Percentiles rank a stretch among this genome's conserved stretches.
Conservation (phyloP, 2,113 vertebrate genomes). For the Dinomys branickii region DNA sequence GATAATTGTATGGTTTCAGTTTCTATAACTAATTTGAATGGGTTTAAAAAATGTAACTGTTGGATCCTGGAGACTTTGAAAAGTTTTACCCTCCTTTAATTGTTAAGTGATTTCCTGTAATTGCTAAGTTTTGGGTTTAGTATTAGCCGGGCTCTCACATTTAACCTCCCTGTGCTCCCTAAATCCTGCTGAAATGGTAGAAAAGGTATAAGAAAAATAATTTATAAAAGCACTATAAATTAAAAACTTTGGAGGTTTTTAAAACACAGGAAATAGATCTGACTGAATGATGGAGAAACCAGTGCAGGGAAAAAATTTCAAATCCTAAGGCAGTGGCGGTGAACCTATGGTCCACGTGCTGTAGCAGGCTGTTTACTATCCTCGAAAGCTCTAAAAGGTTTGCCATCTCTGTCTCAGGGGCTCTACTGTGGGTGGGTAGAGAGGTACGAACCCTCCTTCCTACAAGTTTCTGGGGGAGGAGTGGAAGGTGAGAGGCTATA, state of each 20-base stretch:
- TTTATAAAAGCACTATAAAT: neutral
- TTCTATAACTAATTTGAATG: conserved; percentile 3
- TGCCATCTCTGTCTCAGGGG: neutral
- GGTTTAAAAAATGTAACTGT: neutral
- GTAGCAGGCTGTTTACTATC: neutral
- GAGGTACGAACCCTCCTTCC: neutral
- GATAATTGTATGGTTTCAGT: conserved; percentile 31
- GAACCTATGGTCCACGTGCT: neutral
- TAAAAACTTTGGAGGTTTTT: neutral
- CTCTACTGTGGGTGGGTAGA: neutral
- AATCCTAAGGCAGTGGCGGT: neutral
- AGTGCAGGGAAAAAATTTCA: neutral
- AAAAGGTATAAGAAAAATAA: neutral
- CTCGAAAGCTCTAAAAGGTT: neutral
- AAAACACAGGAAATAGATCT: neutral
- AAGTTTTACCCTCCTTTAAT: neutral
- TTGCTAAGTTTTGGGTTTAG: neutral
- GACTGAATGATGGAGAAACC: neutral
- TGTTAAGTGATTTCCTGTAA: neutral
- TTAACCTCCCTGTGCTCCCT: neutral
- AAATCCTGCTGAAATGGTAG: neutral
- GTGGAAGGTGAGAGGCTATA: neutral
- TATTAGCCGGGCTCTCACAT: neutral
- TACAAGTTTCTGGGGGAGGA: too few relatives aligned
- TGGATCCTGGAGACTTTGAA: neutral